Evolutionary conservation across 2,113 vertebrate species (phyloP).

Genomic region (Dromas ardeola): DNA sequence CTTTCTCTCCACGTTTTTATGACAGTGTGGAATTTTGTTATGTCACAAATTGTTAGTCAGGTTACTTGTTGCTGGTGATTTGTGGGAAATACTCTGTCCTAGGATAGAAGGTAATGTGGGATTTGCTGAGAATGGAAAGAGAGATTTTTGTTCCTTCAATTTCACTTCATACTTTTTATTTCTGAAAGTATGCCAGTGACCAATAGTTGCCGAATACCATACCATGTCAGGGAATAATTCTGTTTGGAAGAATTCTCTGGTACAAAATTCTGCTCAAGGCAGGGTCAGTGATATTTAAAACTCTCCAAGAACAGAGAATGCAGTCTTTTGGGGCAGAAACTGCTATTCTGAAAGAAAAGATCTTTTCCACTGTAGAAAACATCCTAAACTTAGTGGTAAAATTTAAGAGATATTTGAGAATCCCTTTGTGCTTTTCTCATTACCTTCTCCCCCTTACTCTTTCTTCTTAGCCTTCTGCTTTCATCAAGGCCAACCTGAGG

Average conservation of each 20-base stretch:
- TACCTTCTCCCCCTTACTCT: neutral
- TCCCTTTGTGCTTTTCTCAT: neutral
- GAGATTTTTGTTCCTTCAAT: neutral
- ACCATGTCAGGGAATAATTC: neutral
- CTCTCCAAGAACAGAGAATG: neutral
- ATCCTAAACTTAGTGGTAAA: neutral
- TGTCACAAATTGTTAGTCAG: neutral
- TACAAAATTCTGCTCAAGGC: neutral
- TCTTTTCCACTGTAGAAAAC: neutral
- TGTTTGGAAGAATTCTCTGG: neutral
- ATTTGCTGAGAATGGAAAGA: neutral
- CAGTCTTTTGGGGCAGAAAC: neutral
- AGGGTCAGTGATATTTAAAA: neutral
- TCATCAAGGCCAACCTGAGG: neutral
- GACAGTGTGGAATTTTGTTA: neutral
- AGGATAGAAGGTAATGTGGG: neutral
- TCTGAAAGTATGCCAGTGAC: neutral
- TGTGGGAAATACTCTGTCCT: neutral
- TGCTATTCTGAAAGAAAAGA: neutral
- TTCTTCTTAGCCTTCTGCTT: neutral
- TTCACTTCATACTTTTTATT: neutral
- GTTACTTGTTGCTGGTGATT: neutral
- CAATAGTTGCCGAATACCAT: neutral
- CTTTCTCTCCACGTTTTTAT: neutral
- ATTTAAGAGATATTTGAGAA: neutral